Evolutionary conservation across 2,888 invertebrate species (phyloP).

Genomic region (Agrotis segetum): DNA sequence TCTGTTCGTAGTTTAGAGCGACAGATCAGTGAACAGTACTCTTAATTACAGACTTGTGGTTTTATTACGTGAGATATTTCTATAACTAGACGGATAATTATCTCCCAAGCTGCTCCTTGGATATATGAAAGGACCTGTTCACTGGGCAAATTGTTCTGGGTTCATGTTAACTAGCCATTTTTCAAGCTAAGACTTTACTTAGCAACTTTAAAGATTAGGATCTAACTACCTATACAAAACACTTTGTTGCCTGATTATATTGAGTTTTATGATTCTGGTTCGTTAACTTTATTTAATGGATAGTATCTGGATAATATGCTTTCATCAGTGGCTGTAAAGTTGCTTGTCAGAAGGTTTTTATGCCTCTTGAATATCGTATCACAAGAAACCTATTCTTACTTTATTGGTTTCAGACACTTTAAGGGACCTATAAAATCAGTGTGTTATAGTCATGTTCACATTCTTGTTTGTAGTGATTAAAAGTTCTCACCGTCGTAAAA

Average conservation of each 20-base stretch:
- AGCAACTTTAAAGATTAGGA: conserved; percentile 6
- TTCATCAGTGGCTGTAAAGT: conserved; percentile 31
- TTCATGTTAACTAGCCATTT: background rate
- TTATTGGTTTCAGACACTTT: conserved; percentile 16
- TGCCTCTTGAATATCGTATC: conserved; percentile 5
- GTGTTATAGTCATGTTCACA: conserved; percentile 1
- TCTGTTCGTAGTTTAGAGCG: conserved; percentile 42
- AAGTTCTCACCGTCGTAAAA: conserved; percentile 3
- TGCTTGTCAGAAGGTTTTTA: conserved; percentile 3
- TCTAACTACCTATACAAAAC: background rate
- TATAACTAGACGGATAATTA: conserved; percentile 42
- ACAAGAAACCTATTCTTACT: conserved; percentile 14
- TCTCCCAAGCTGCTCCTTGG: conserved; percentile 23
- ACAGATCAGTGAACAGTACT: conserved; percentile 54
- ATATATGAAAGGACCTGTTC: conserved; percentile 10
- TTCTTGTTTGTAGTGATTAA: background rate
- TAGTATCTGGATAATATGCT: conserved; percentile 1
- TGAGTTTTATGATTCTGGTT: conserved; percentile 37
- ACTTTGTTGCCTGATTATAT: conserved; percentile 29
- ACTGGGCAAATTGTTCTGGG: background rate
- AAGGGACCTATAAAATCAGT: conserved; percentile 5
- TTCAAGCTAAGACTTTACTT: background rate
- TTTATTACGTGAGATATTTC: conserved; percentile 32
- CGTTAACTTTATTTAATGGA: conserved; percentile 24
- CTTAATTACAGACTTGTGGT: conserved; percentile 47